A percentile compares a stretch with the other conserved stretches of the same genome.
phyloP scores from a whole-genome alignment of 2,888 invertebrate species.

The Diarsia brunnea region DNA sequence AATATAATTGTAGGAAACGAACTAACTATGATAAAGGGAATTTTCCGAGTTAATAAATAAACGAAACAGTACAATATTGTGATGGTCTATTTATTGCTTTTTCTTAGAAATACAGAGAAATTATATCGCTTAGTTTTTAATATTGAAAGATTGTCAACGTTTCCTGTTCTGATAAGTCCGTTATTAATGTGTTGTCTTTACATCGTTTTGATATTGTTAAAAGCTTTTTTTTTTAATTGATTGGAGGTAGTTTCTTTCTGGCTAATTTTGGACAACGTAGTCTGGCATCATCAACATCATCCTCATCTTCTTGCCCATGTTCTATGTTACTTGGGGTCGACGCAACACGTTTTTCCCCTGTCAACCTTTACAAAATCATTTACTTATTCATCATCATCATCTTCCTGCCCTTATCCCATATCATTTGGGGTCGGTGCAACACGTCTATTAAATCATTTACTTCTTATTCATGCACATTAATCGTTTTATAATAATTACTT shows the following conservation, averaged over 20 bases:
- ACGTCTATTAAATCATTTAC: too few relatives aligned
- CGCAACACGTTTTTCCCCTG: too few relatives aligned
- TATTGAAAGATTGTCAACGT: neutral
- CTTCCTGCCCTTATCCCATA: too few relatives aligned
- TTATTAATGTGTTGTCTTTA: neutral
- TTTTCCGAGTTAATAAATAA: constrained; percentile 1
- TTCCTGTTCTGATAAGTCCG: constrained; percentile 14
- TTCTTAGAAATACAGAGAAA: neutral
- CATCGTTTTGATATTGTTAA: neutral
- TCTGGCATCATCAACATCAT: neutral
- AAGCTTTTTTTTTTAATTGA: too few relatives aligned
- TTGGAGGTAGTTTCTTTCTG: neutral
- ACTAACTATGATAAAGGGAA: constrained; percentile 4
- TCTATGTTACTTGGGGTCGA: neutral
- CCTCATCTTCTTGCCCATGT: neutral
- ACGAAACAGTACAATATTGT: neutral
- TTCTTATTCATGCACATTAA: too few relatives aligned
- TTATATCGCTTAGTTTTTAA: neutral
- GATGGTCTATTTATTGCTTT: neutral
- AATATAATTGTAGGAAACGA: neutral
- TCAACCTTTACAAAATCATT: too few relatives aligned
- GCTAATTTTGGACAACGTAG: neutral
- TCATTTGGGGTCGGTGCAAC: too few relatives aligned
- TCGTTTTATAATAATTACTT: neutral
- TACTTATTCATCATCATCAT: too few relatives aligned